Evolutionary conservation across 2,113 vertebrate genomes (phyloP).

Genomic region (Eublepharis macularius): DNA sequence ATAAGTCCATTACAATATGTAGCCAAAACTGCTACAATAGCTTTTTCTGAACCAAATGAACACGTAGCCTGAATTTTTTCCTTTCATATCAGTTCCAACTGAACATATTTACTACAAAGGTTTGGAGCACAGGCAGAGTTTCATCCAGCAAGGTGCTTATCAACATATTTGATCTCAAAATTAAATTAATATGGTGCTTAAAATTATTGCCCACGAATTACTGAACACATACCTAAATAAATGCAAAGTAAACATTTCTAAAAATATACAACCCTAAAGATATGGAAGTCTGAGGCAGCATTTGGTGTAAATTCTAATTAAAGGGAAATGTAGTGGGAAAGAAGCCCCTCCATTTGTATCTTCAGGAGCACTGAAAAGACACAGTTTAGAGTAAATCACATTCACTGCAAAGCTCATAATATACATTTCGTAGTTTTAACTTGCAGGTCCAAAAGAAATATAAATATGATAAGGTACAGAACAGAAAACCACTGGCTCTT

Average conservation of each 20-base stretch:
- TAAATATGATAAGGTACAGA: neutral
- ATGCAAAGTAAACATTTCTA: neutral
- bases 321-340: neutral
- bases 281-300: neutral
- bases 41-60: neutral
- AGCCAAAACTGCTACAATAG: neutral
- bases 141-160: neutral
- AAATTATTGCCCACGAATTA: neutral
- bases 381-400: neutral
- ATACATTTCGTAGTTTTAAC: neutral
- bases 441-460: neutral
- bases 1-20: neutral
- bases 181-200: neutral
- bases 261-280: neutral
- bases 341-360: neutral
- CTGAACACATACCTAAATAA: neutral
- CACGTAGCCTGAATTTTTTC: neutral
- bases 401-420: neutral
- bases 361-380: neutral
- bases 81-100: neutral
- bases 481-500: neutral
- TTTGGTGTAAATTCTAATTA: neutral
- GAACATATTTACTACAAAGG: neutral
- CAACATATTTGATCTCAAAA: neutral
- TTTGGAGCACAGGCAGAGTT: neutral